Evolutionary conservation across 2,797 vertebrate genomes (phyloP), one percentile per base, ranked within the genome.

Genomic region (Sparus aurata): DNA sequence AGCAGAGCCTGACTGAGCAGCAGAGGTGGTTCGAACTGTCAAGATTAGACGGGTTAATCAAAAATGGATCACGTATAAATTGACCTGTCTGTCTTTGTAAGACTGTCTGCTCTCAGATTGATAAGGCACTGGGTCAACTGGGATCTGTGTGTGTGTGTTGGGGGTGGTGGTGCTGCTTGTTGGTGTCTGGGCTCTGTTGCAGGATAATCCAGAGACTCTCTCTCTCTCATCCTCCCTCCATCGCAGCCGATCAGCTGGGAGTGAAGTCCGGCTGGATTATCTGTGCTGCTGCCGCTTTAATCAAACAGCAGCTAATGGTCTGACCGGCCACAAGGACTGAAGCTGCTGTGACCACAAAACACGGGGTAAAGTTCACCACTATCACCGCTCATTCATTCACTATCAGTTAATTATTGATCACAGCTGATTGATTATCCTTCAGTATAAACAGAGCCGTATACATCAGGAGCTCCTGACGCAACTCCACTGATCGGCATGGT

Each of bases 201-300:
- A 61, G 50, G 64, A 87, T 87, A 87, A 87, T 91, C 85, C 84
- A 61, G 69, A 69, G 34, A 8, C 34, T 34, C 34, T 34, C 65
- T 79, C 65, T 79, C 50, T 73, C 30, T 66, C 85, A 4, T 75
- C 50, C 78, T 80, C 58, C 46, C 46, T 67, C 43, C 47, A 34
- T 38, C 43, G 1, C 75, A 47, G 59, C 52, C 55, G 17, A 58
- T 23, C 64, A 50, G 38, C 25, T 72, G 77, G 16, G 70, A 69
- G 41, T n/a, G 58, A 69, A 15, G 73, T 55, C 73, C 68, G 38
- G 61, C 47, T 70, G 82, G 91, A 92, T 91, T 87, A 92, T 78
- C 86, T 72, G 55, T 68, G 47, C 49, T 71, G 82, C 58, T 59
- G 58, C 16, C 25, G 66, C 57, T 83, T 85, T 87, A 78, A 88